Conservation (phyloP, 2,797 vertebrate species). For the Falco columbarius region DNA sequence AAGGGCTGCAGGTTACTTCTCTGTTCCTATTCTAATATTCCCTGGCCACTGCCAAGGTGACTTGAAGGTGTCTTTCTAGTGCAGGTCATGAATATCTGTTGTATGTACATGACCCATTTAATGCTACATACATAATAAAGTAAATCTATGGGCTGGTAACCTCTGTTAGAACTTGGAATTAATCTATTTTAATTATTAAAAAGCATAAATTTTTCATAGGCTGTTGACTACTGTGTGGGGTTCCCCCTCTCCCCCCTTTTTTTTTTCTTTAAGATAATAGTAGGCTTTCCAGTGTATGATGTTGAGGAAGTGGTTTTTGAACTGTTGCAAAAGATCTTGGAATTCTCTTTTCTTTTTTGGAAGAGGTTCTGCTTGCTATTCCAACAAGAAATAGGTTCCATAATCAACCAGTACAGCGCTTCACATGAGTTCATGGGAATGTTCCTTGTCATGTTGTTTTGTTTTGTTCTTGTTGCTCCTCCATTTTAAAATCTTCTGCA, state of each 20-base stretch:
- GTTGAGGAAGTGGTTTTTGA: not conserved
- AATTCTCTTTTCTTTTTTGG: not conserved
- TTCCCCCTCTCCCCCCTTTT: too few species aligned
- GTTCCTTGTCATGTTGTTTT: not conserved
- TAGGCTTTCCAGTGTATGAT: not conserved
- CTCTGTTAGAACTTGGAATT: not conserved
- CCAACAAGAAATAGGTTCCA: not conserved
- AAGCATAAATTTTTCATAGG: not conserved
- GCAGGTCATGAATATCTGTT: not conserved
- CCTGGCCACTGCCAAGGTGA: not conserved
- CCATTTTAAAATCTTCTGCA: not conserved
- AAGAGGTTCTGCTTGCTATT: not conserved
- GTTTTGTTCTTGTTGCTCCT: not conserved
- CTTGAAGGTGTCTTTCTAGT: not conserved
- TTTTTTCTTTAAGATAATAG: not conserved
- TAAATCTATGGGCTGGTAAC: not conserved
- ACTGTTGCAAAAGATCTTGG: not conserved
- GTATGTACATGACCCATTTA: not conserved
- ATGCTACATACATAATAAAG: not conserved
- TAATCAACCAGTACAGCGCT: not conserved
- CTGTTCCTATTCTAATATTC: not conserved
- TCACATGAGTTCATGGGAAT: not conserved
- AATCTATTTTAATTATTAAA: not conserved
- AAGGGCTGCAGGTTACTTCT: not conserved
- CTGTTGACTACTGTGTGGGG: not conserved